Percentiles rank a stretch among this genome's conserved stretches.
Evolutionary conservation across 2,888 invertebrate genomes (phyloP).

Genomic region (Drosophila koepferae): DNA sequence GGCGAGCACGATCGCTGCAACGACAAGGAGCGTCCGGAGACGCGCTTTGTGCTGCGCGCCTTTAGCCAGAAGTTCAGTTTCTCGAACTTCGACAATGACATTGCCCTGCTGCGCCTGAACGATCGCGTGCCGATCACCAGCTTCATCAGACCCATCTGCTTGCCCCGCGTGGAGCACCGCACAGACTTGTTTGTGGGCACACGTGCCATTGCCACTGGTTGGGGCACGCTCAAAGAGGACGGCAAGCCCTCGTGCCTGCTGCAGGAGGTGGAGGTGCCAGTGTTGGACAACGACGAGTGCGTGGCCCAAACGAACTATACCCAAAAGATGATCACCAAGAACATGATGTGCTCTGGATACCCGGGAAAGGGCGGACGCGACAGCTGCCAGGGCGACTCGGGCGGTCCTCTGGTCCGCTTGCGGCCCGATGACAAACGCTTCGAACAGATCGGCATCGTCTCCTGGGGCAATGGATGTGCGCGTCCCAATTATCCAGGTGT

Average conservation of each 20-base stretch:
- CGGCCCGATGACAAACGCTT: constrained; percentile 91
- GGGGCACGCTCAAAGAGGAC: constrained; percentile 95
- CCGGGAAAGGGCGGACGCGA: constrained; percentile 82
- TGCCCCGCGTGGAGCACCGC: constrained; percentile 89
- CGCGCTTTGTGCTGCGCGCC: constrained; percentile 91
- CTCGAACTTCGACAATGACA: constrained; percentile 94
- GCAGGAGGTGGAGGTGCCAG: constrained; percentile 92
- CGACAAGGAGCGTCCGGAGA: constrained; percentile 90
- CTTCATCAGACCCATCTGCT: constrained; percentile 92
- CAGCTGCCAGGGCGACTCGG: constrained; percentile 85
- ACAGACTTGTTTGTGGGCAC: constrained; percentile 90
- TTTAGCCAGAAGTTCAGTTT: constrained; percentile 93
- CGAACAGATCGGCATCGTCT: constrained; percentile 94
- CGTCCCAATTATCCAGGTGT: constrained; percentile 94
- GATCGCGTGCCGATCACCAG: constrained; percentile 92
- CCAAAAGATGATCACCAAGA: constrained; percentile 93
- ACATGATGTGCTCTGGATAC: constrained; percentile 88
- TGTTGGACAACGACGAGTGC: constrained; percentile 88
- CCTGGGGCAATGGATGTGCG: constrained; percentile 96
- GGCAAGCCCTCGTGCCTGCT: constrained; percentile 93
- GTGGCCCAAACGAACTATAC: constrained; percentile 91
- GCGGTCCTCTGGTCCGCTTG: constrained; percentile 90
- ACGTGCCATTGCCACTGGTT: constrained; percentile 92
- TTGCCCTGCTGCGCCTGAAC: constrained; percentile 92
- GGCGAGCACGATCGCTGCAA: constrained; percentile 95